Evolutionary conservation across 2,797 vertebrate species (phyloP).

Genomic region (Enteromius thamalakanensis): DNA sequence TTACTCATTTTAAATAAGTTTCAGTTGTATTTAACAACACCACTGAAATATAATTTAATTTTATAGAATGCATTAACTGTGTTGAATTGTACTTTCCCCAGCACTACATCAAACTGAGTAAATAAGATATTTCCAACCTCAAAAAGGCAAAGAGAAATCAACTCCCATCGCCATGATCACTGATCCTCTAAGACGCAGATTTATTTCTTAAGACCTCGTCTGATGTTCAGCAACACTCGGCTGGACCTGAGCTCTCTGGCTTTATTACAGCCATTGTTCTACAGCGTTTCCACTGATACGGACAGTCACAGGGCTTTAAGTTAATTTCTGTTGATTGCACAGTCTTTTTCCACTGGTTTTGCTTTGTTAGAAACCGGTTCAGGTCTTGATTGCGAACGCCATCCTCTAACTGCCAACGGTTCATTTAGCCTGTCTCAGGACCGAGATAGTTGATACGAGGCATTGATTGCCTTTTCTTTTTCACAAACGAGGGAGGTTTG

Average conservation of each 20-base stretch:
- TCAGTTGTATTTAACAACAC: too few relatives aligned
- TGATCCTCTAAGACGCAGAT: conserved; percentile 13
- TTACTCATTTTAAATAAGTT: too few relatives aligned
- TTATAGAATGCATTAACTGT: too few relatives aligned
- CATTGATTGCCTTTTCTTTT: conserved; percentile 74
- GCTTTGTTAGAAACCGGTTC: conserved; percentile 71
- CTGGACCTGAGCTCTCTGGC: conserved; percentile 28
- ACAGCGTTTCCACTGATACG: conserved; percentile 20
- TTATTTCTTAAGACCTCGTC: not conserved
- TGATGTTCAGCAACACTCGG: conserved; percentile 5
- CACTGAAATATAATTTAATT: too few relatives aligned
- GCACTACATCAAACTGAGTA: not conserved
- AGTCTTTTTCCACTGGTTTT: conserved; percentile 60
- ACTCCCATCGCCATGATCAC: not conserved
- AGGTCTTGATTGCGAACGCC: conserved; percentile 72
- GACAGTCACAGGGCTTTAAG: conserved; percentile 44
- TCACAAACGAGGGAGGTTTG: conserved; percentile 66
- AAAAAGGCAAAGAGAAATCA: not conserved
- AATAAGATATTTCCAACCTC: not conserved
- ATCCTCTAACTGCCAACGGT: conserved; percentile 69
- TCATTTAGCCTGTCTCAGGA: conserved; percentile 70
- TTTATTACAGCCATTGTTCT: conserved; percentile 23
- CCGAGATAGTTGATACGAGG: conserved; percentile 76
- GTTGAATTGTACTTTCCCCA: not conserved
- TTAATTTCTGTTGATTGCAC: conserved; percentile 62